Evolutionary conservation across 1,140 invertebrate genomes (phyloP).

Genomic region (Neuroterus valhalla): DNA sequence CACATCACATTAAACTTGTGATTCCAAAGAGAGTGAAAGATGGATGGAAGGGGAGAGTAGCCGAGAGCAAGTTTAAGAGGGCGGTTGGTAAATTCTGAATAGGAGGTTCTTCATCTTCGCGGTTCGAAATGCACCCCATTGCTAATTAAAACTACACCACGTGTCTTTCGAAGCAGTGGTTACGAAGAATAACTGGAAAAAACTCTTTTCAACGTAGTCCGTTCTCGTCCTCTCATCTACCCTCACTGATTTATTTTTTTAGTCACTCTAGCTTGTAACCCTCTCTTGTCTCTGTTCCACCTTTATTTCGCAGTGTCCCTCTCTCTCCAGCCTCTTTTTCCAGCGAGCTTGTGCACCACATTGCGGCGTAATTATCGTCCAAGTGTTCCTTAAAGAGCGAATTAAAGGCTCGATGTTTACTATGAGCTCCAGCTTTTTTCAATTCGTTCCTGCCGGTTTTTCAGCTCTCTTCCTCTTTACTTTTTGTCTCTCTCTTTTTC

Average conservation of each 20-base stretch:
- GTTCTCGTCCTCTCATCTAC: conserved; percentile 38
- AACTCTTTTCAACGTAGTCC: conserved; percentile 63
- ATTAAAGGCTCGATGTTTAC: conserved; percentile 74
- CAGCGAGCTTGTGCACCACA: conserved; percentile 54
- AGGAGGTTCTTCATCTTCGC: conserved; percentile 55
- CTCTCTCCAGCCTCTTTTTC: conserved; percentile 43
- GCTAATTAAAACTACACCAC: conserved; percentile 65
- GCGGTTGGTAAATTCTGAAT: conserved; percentile 57
- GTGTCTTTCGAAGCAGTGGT: conserved; percentile 63
- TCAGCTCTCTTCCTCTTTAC: conserved; percentile 34
- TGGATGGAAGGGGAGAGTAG: not conserved
- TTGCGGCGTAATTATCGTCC: conserved; percentile 70
- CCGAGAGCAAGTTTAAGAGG: not conserved
- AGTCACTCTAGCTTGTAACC: conserved; percentile 32
- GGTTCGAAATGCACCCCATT: conserved; percentile 48
- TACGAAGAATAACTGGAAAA: conserved; percentile 67
- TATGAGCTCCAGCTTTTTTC: conserved; percentile 66
- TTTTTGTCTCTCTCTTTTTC: conserved; percentile 43
- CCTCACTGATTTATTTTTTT: conserved; percentile 39
- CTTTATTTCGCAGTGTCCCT: conserved; percentile 31
- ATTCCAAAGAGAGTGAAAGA: not conserved
- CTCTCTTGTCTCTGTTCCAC: not conserved
- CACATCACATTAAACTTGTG: not conserved
- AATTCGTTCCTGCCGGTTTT: conserved; percentile 50
- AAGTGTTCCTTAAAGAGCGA: conserved; percentile 75